Evolutionary conservation across 2,797 vertebrate species (phyloP).

Genomic region (Pseudochromis fuscus): DNA sequence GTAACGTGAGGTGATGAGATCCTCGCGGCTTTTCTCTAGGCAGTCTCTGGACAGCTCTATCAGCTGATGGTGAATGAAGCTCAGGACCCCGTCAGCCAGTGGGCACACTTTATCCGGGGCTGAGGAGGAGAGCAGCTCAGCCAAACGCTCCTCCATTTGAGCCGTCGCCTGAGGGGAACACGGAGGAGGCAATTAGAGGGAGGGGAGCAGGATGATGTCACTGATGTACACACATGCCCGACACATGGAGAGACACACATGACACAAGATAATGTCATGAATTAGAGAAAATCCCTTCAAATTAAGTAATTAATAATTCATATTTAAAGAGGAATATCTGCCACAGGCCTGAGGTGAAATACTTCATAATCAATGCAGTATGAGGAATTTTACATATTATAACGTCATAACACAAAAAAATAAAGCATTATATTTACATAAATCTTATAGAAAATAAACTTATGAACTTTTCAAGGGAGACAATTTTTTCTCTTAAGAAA

Average conservation of each 20-base stretch:
- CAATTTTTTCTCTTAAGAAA: too few species aligned
- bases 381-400: neutral
- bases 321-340: neutral
- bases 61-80: constrained; percentile 98
- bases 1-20: constrained; percentile 96
- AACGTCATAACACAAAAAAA: neutral
- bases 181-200: neutral
- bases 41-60: constrained; percentile 97
- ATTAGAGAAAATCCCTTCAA: neutral
- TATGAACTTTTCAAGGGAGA: too few species aligned
- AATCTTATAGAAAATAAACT: too few species aligned
- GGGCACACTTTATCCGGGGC: constrained; percentile 91
- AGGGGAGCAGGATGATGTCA: constrained; percentile 43
- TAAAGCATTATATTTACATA: too few species aligned
- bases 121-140: constrained; percentile 91
- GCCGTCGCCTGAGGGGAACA: constrained; percentile 89
- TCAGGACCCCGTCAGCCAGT: constrained; percentile 94
- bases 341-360: too few species aligned
- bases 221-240: constrained; percentile 8
- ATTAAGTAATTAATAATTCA: neutral
- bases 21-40: constrained; percentile 93
- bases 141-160: constrained; percentile 96
- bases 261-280: neutral
- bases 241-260: constrained; percentile 2
- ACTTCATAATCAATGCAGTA: too few species aligned